These are phyloP conservation scores for Hoplostethus mediterraneus DNA, from an alignment of 2,797 vertebrate species.

Conservation along the genomic window DNA sequence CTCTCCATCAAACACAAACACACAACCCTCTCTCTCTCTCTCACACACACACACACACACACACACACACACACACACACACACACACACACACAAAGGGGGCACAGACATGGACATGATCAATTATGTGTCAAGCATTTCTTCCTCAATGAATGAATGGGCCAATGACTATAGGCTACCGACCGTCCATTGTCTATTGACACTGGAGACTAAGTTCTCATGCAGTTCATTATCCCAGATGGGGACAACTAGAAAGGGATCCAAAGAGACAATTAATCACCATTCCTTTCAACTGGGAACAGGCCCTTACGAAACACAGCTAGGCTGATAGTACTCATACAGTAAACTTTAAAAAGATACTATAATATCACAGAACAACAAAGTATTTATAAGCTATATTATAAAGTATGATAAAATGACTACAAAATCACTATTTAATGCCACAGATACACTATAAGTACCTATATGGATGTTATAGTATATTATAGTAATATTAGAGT, in stretches of 20 bases:
- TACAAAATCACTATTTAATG: no score
- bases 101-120: constrained; percentile 84
- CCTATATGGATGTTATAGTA: no score
- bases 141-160: constrained; percentile 79
- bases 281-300: constrained; percentile 72
- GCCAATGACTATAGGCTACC: constrained; percentile 79
- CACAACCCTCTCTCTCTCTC: background rate
- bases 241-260: constrained; percentile 76
- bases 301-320: constrained; percentile 48
- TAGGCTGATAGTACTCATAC: constrained; percentile 59
- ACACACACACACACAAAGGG: constrained; percentile 73
- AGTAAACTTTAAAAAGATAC: constrained; percentile 24
- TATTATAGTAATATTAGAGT: no score
- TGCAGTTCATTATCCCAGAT: constrained; percentile 83
- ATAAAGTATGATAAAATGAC: no score
- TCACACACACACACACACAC: constrained; percentile 32
- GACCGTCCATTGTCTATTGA: constrained; percentile 78
- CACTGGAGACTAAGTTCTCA: constrained; percentile 82
- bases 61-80: constrained; percentile 67
- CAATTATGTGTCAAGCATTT: constrained; percentile 86
- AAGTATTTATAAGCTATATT: no score
- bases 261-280: constrained; percentile 82
- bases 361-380: no score
- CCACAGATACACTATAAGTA: no score
- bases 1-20: background rate